Conservation (phyloP, 2,113 vertebrate genomes). For the Orientallactaga bullata region DNA sequence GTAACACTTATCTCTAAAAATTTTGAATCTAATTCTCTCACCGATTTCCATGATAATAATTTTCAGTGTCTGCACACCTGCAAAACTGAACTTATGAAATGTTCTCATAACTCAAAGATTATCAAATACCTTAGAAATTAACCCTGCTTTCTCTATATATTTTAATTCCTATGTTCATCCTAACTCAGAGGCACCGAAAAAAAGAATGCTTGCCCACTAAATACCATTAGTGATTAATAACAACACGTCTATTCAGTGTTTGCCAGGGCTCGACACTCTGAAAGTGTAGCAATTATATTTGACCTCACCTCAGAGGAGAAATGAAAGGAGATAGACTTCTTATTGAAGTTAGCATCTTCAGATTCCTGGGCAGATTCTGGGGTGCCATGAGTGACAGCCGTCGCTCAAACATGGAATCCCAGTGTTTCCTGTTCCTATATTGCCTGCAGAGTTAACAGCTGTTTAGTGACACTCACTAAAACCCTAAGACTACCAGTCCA, state of each 20-base stretch:
- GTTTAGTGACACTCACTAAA: slow-evolving; percentile 65
- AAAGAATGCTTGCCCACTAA: not conserved
- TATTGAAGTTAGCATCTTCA: not conserved
- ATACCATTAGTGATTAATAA: slow-evolving; percentile 23
- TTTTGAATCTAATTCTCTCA: not conserved
- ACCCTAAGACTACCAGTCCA: slow-evolving; percentile 60
- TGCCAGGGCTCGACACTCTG: not conserved
- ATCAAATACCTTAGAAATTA: not conserved
- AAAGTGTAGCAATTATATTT: slow-evolving; percentile 45
- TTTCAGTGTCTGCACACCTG: not conserved
- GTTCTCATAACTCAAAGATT: not conserved
- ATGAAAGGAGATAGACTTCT: not conserved
- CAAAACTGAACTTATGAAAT: not conserved
- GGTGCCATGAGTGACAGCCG: not conserved
- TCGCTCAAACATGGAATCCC: not conserved
- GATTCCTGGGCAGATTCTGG: not conserved
- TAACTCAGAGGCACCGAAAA: slow-evolving; percentile 4
- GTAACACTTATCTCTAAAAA: not conserved
- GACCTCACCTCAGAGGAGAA: slow-evolving; percentile 2
- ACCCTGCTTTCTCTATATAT: not conserved
- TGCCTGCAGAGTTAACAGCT: slow-evolving; percentile 46
- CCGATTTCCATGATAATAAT: not conserved
- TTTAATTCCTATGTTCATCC: not conserved
- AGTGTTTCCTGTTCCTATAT: not conserved
- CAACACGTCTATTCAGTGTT: not conserved